A percentile compares a stretch with the other conserved stretches of the same genome.
phyloP scores from a whole-genome alignment of 2,797 vertebrate genomes.

The Menidia menidia region DNA sequence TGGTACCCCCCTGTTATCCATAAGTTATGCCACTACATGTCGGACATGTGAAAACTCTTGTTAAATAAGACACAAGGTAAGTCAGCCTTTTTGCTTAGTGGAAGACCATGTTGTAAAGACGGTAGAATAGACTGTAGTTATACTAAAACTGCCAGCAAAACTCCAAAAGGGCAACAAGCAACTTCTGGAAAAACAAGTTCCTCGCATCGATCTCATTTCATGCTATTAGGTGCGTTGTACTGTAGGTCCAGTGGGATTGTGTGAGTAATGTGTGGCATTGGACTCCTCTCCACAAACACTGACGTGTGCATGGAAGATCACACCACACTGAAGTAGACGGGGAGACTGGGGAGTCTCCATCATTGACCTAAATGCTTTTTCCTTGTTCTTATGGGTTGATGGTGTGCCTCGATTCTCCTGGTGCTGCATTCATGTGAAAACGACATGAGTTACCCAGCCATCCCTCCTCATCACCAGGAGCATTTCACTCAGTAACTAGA shows the following conservation, averaged over 20 bases:
- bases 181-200: constrained; percentile 3
- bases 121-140: constrained; percentile 2
- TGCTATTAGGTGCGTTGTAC: constrained; percentile 2
- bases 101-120: background rate
- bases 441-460: constrained; percentile 46
- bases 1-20: constrained; percentile 44
- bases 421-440: constrained; percentile 47
- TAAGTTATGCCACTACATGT: constrained; percentile 18
- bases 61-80: constrained; percentile 3
- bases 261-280: constrained; percentile 18
- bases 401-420: constrained; percentile 41
- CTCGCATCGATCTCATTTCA: constrained; percentile 11
- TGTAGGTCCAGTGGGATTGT: constrained; percentile 12
- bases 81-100: background rate
- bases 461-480: constrained; percentile 30
- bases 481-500: background rate
- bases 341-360: constrained; percentile 17
- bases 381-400: constrained; percentile 59
- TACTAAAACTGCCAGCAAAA: background rate
- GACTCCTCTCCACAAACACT: constrained; percentile 15
- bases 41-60: background rate
- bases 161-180: constrained; percentile 3
- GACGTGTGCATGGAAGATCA: constrained; percentile 36
- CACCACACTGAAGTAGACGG: constrained; percentile 8
- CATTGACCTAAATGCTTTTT: constrained; percentile 75